phyloP scores from a whole-genome alignment of 2,113 vertebrate species.

The Tragelaphus strepsiceros region DNA sequence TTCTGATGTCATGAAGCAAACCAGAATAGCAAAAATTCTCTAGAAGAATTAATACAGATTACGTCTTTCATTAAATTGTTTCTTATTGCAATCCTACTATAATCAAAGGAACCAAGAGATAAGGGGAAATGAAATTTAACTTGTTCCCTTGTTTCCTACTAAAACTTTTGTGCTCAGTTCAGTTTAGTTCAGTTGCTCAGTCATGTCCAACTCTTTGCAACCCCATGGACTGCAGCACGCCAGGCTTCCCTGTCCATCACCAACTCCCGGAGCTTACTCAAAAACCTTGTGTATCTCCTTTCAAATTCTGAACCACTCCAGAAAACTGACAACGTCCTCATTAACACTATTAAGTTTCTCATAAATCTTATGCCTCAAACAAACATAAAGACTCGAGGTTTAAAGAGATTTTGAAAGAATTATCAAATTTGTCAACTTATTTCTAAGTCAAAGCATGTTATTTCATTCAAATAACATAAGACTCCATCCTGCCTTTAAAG shows the following conservation, averaged over 20 bases:
- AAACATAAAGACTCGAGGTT: background rate
- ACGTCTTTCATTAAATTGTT: slow-evolving; percentile 51
- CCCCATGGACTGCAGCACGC: background rate
- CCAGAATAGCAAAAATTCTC: background rate
- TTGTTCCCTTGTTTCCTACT: background rate
- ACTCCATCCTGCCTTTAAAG: background rate
- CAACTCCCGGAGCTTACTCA: background rate
- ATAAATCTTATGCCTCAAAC: background rate
- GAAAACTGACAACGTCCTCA: background rate
- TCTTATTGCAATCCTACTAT: slow-evolving; percentile 41
- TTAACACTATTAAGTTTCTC: background rate
- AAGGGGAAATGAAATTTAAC: slow-evolving; percentile 55
- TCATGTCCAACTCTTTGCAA: background rate
- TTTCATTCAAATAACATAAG: background rate
- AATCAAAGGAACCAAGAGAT: slow-evolving; percentile 39
- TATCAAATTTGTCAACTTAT: background rate
- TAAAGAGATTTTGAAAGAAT: background rate
- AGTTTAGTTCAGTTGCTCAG: background rate
- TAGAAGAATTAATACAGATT: slow-evolving; percentile 25
- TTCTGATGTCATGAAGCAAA: background rate
- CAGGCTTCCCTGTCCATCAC: background rate
- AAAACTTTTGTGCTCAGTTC: background rate
- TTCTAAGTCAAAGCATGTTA: background rate
- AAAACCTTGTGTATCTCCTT: background rate
- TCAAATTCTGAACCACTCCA: background rate